Conservation (phyloP, 2,888 invertebrate species). For the Trissolcus japonicus region DNA sequence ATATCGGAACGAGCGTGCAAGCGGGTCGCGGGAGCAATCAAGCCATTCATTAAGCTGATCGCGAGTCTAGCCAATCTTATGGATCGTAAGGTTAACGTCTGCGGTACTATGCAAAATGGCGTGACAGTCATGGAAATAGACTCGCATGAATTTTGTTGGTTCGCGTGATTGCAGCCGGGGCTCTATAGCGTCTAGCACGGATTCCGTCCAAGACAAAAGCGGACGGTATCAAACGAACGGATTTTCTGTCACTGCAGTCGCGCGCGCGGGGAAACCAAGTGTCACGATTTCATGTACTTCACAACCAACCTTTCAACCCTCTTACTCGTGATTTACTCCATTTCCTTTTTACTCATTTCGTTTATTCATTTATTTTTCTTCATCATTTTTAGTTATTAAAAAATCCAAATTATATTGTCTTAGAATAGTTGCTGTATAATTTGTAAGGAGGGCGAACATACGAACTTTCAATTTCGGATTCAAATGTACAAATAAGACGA, state of each 20-base stretch:
- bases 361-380: background rate
- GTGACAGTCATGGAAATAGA: slow-evolving; percentile 73
- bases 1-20: slow-evolving; percentile 22
- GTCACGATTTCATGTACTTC: slow-evolving; percentile 26
- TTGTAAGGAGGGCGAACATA: no score
- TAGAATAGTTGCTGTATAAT: no score
- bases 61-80: slow-evolving; percentile 22
- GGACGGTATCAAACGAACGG: slow-evolving; percentile 48
- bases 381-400: no score
- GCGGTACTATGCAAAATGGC: slow-evolving; percentile 71
- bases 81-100: slow-evolving; percentile 68
- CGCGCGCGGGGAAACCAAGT: slow-evolving; percentile 35
- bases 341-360: slow-evolving; percentile 8
- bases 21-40: slow-evolving; percentile 43
- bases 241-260: slow-evolving; percentile 45
- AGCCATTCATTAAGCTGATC: slow-evolving; percentile 42
- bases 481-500: slow-evolving; percentile 12
- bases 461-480: background rate
- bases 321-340: background rate
- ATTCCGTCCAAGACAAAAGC: slow-evolving; percentile 62
- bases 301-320: slow-evolving; percentile 43
- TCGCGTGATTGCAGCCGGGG: slow-evolving; percentile 69
- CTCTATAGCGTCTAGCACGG: slow-evolving; percentile 66
- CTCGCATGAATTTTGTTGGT: slow-evolving; percentile 69
- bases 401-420: no score